Base-by-base conservation (phyloP, 35 echinoderm and acorn worm species). In the Apostichopus japonicus region DNA sequence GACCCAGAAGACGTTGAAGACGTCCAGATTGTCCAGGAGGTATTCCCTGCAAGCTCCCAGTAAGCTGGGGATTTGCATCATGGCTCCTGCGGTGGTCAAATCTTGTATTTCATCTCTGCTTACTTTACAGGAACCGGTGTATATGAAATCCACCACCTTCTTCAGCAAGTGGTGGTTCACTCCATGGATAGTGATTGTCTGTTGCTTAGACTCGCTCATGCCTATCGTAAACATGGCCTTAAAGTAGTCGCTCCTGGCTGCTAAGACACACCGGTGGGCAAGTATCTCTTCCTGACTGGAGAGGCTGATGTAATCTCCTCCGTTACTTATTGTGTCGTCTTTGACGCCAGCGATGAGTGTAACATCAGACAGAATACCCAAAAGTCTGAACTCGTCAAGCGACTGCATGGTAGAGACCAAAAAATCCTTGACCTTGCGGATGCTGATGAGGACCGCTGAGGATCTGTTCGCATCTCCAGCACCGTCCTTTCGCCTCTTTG, bases 151-250 rank as follows among this genome's bases (percentile, higher is more conserved):
- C 13, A 96, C 92, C 0, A 96, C 92, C n/a, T 87, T 65, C 23
- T 71, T 24, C 22, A 96, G 70, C 14, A 62, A 72, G 1, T 79
- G 57, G 44, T 80, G 65, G 54, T 63, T 62, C 10, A 96, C 88
- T 15, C 87, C 92, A 8, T 79, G 92, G 8, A 96, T 84, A 1
- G 51, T 62, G 16, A 96, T 80, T 16, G 71, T 92, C 54, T 65
- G 57, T 70, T 86, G 92, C 19, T 33, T 83, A 25, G 92, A 94
- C 58, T 96, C 95, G 2, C 76, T 83, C 79, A 93, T 89, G n/a
- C 92, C 95, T 4, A 78, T 83, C 1, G 95, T 93, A 65, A 96
- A 96, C 95, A 96, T 96, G 8, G 95, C 87, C 62, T 87, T 89
- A 79, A 96, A 96, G 87, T 93, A 96, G 53, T 91, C 95, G 22